Base-by-base conservation (phyloP, 2,113 vertebrate genomes). In the Lycaon pictus region DNA sequence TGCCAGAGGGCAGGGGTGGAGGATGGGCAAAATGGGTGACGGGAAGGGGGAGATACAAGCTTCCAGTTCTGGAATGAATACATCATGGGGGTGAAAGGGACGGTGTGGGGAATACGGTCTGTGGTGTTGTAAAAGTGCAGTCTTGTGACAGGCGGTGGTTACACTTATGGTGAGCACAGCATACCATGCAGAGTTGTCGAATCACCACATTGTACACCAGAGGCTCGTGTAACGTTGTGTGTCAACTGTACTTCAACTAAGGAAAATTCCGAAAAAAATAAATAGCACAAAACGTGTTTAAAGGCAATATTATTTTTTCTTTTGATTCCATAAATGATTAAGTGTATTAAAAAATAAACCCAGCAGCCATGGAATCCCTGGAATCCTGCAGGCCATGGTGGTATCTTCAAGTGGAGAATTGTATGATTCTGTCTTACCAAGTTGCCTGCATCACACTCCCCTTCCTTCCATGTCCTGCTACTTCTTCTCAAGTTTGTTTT, bases 101-200 rank as follows among this genome's bases (percentile, higher is more conserved):
- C 43, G 51, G 37, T 2, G 13, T 27, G 7, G 43, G 35, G 72
- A 76, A 25, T 3, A 4, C 5, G 0, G 43, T 51, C 7, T 1
- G 3, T 15, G 5, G 72, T 15, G 15, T 7, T 37, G 35, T 25
- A 23, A 74, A 8, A 0, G 3, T 6, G 1, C 25, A 4, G 7
- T 9, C 27, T 9, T 43, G 43, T 15, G 13, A 51, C 43, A 2
- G 25, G 25, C 20, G 6, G 15, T 9, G 8, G 25, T 25, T 27
- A 29, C 74, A 16, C 74, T 51, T 4, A 13, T 9, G 25, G 62
- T 29, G 25, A 51, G 74, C 74, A 16, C 43, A 10, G 43, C 32
- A 6, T 77, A 22, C 16, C 48, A 23, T 29, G 8, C 7, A 48
- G 71, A 76, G 74, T 77, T 27, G 43, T 9, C 27, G 74, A 15